Evolutionary conservation across 2,888 invertebrate species (phyloP).

Genomic region (Caradrina kadenii): DNA sequence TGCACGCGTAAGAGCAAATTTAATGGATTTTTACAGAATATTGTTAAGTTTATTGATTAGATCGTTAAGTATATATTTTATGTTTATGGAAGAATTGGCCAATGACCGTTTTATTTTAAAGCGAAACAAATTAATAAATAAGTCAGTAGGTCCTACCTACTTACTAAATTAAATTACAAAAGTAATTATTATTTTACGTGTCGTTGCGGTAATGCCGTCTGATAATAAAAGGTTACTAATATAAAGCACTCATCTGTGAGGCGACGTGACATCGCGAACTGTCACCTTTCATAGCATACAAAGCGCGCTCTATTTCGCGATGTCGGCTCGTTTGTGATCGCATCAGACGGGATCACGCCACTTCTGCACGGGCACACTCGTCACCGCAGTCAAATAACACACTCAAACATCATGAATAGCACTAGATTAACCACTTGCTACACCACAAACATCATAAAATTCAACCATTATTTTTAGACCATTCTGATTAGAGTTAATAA

Average conservation of each 20-base stretch:
- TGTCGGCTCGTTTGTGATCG: slow-evolving; percentile 60
- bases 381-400: slow-evolving; percentile 38
- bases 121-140: background rate
- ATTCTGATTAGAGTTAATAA: too few species aligned
- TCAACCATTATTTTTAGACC: too few species aligned
- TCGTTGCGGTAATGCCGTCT: slow-evolving; percentile 6
- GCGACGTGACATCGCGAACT: slow-evolving; percentile 45
- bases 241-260: slow-evolving; percentile 40
- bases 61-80: too few species aligned
- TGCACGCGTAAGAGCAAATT: too few species aligned
- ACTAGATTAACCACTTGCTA: background rate
- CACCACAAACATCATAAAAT: background rate
- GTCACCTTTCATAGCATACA: slow-evolving; percentile 58
- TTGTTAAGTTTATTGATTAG: too few species aligned
- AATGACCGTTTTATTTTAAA: too few species aligned
- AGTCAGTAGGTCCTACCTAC: background rate
- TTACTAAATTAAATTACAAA: background rate
- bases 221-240: slow-evolving; percentile 40
- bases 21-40: too few species aligned
- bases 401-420: slow-evolving; percentile 4
- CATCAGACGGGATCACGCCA: slow-evolving; percentile 72
- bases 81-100: too few species aligned
- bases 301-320: slow-evolving; percentile 57
- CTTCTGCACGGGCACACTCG: slow-evolving; percentile 52
- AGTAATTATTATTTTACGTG: background rate